Base-by-base conservation (phyloP, 2,113 vertebrate genomes). In the Conger conger region DNA sequence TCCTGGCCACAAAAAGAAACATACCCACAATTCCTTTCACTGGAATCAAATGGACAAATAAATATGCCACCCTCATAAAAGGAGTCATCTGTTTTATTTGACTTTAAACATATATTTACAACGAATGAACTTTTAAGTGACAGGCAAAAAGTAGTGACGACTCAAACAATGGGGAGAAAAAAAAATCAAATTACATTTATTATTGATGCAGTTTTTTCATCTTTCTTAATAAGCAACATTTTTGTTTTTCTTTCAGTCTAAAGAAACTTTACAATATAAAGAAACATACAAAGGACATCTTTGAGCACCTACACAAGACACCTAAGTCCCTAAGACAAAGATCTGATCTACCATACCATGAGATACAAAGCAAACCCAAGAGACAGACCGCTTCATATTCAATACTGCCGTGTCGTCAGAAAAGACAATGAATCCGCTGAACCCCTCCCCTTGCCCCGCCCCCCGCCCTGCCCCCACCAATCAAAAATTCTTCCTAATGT, bases 261-360 rank as follows among this genome's bases (percentile, higher is more conserved):
- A 84, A 84, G 83, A 84, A 84, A 84, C 77, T 93, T 92, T 94
- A 93, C 92, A 94, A 93, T 94, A 95, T 94, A 94, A 94, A 94
- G 93, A 93, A 93, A 94, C 92, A 93, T 95, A 94, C 94, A 94
- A 92, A 94, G 93, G 92, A 94, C 93, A 94, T 94, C 88, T 94
- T 91, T 93, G 93, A 94, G 93, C 94, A 95, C 92, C 92, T 95
- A 95, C 93, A 96, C 93, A 93, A 93, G 92, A 94, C 93, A 89
- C 89, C 94, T 95, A 95, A 92, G 91, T 91, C 92, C 93, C 94
- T 95, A 94, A 94, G 92, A 94, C 93, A 93, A 93, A 92, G 93
- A 93, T 92, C 89, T 91, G 90, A 91, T 92, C 94, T 94, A 94
- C 88, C 91, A 93, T 94, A 94, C 92, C 89, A 94, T 92, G 92